These are phyloP conservation scores for Mugil cephalus DNA, from an alignment of 2,113 vertebrate genomes.

Conservation along the genomic window DNA sequence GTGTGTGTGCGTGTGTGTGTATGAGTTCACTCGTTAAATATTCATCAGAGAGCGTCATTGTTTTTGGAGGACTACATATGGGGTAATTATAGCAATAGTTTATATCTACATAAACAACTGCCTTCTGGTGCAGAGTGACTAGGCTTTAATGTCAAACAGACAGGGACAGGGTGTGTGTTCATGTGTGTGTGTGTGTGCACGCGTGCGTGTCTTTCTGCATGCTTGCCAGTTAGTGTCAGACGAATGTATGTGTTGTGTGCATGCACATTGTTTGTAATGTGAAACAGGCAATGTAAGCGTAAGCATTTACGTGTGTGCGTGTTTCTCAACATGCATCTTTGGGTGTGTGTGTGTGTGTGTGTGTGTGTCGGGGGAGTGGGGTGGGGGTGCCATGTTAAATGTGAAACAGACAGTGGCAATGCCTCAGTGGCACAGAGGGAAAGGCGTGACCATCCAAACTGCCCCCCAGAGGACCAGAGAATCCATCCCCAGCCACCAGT, in stretches of 20 bases:
- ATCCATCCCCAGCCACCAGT: constrained; percentile 53
- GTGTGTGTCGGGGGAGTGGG: background rate
- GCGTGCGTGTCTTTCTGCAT: constrained; percentile 45
- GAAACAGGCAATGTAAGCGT: constrained; percentile 76
- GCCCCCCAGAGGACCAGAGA: constrained; percentile 69
- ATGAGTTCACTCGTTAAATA: constrained; percentile 73
- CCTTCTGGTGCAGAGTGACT: constrained; percentile 79
- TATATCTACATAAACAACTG: constrained; percentile 81
- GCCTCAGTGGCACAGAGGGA: constrained; percentile 68
- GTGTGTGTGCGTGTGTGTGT: constrained; percentile 52
- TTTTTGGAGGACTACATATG: constrained; percentile 80
- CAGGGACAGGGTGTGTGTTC: constrained; percentile 47
- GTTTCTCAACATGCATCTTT: background rate
- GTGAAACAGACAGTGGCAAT: constrained; percentile 79
- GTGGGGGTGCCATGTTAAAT: constrained; percentile 68
- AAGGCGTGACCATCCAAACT: constrained; percentile 74
- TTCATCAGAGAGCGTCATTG: constrained; percentile 80
- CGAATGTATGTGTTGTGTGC: constrained; percentile 49
- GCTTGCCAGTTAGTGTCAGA: constrained; percentile 59
- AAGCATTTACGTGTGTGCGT: constrained; percentile 36
- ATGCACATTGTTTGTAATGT: constrained; percentile 66
- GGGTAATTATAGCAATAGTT: constrained; percentile 81
- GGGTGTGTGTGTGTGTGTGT: constrained; percentile 1
- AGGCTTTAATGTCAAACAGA: constrained; percentile 75
- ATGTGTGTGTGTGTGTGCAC: constrained; percentile 32